Evolutionary conservation across 1,140 invertebrate species (phyloP).

Genomic region (Polypedilum vanderplanki): DNA sequence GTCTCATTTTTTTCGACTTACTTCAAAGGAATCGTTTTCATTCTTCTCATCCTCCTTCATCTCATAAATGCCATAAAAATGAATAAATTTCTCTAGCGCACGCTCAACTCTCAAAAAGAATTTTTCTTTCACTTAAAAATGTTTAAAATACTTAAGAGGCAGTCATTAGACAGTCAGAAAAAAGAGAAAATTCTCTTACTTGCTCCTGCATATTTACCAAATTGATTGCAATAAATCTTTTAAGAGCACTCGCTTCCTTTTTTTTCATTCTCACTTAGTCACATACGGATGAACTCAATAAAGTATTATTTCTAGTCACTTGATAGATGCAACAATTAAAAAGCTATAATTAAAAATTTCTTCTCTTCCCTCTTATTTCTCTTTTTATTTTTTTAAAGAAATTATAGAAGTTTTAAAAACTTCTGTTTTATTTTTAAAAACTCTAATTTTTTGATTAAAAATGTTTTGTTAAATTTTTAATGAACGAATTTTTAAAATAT

Average conservation of each 20-base stretch:
- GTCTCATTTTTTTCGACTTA: background rate
- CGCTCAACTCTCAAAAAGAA: background rate
- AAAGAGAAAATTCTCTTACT: background rate
- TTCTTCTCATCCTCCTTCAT: background rate
- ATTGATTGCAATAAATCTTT: constrained; percentile 19
- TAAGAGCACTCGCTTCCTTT: background rate
- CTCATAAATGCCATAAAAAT: no score
- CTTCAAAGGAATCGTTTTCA: background rate
- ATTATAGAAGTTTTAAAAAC: no score
- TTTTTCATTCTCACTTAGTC: background rate
- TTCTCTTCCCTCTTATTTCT: background rate
- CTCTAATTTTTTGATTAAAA: no score
- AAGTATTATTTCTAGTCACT: background rate
- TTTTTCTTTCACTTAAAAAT: background rate
- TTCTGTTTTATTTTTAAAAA: no score
- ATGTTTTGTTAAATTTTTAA: no score
- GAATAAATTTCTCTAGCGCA: no score
- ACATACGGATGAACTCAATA: constrained; percentile 11
- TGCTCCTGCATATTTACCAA: constrained; percentile 10
- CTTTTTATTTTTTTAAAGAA: background rate
- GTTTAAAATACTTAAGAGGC: background rate
- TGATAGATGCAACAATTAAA: constrained; percentile 13
- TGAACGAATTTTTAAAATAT: no score
- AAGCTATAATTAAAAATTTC: constrained; percentile 14
- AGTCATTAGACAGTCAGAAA: background rate